Conservation (phyloP, 2,888 invertebrate genomes). For the Latrodectus hesperus region DNA sequence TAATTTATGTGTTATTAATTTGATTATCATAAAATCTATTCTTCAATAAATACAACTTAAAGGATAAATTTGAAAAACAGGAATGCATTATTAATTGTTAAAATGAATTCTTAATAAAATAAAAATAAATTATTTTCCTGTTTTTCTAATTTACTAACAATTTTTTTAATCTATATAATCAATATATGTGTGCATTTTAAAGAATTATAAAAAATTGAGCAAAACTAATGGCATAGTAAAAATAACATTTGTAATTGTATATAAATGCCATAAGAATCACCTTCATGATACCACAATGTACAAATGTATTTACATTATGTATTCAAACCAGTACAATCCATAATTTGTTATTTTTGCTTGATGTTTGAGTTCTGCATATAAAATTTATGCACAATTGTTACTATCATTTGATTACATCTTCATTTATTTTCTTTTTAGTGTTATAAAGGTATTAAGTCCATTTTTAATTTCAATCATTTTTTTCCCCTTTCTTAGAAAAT, state of each 20-base stretch:
- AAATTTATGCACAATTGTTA: slow-evolving; percentile 23
- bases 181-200: no score
- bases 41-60: no score
- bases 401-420: neutral
- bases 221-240: neutral
- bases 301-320: slow-evolving; percentile 59
- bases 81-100: no score
- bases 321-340: slow-evolving; percentile 53
- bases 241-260: slow-evolving; percentile 20
- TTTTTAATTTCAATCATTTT: neutral
- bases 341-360: slow-evolving; percentile 23
- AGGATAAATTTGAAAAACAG: no score
- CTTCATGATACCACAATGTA: slow-evolving; percentile 53
- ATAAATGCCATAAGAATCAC: slow-evolving; percentile 48
- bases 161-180: no score
- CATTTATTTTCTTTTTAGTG: slow-evolving; percentile 17
- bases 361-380: slow-evolving; percentile 24
- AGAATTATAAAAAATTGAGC: no score
- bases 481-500: neutral
- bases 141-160: no score
- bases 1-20: slow-evolving; percentile 23
- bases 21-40: neutral
- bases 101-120: no score
- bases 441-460: neutral
- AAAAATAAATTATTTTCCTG: no score